Evolutionary conservation across 1,140 invertebrate species (phyloP).

Genomic region (Telenomus remus): DNA sequence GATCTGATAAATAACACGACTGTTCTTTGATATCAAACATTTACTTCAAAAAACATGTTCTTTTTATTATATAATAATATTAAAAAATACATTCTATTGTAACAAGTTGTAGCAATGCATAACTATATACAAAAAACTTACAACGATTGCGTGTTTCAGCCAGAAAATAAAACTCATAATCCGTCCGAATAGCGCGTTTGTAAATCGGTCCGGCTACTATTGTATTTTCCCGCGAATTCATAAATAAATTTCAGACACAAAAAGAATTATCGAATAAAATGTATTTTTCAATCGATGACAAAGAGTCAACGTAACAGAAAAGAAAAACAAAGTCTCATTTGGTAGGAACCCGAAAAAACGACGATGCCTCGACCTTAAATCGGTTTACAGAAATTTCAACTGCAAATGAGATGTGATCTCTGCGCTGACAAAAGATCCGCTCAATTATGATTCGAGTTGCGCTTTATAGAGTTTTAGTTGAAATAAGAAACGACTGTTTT

Average conservation of each 20-base stretch:
- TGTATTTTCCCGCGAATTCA: constrained; percentile 1
- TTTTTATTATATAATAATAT: constrained; percentile 42
- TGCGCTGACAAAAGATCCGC: neutral
- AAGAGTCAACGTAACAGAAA: constrained; percentile 2
- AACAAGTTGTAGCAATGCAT: constrained; percentile 23
- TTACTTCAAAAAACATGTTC: constrained; percentile 23
- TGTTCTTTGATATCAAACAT: constrained; percentile 17
- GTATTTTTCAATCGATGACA: constrained; percentile 18
- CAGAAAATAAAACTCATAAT: constrained; percentile 8
- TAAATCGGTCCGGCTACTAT: neutral
- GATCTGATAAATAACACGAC: constrained; percentile 1
- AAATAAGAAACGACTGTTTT: neutral
- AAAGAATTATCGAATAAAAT: constrained; percentile 19
- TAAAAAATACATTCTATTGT: constrained; percentile 46
- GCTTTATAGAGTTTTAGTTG: constrained; percentile 13
- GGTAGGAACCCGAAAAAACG: constrained; percentile 23
- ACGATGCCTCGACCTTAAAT: neutral
- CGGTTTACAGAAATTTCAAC: neutral
- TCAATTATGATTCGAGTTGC: constrained; percentile 16
- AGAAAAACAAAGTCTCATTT: constrained; percentile 7
- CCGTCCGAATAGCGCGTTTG: neutral
- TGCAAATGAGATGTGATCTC: neutral
- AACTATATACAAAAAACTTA: constrained; percentile 35
- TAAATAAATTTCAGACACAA: constrained; percentile 4
- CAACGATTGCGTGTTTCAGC: constrained; percentile 18